Evolutionary conservation across 2,113 vertebrate species (phyloP), one percentile per base, ranked within the genome.

Genomic region (Saguinus midas): DNA sequence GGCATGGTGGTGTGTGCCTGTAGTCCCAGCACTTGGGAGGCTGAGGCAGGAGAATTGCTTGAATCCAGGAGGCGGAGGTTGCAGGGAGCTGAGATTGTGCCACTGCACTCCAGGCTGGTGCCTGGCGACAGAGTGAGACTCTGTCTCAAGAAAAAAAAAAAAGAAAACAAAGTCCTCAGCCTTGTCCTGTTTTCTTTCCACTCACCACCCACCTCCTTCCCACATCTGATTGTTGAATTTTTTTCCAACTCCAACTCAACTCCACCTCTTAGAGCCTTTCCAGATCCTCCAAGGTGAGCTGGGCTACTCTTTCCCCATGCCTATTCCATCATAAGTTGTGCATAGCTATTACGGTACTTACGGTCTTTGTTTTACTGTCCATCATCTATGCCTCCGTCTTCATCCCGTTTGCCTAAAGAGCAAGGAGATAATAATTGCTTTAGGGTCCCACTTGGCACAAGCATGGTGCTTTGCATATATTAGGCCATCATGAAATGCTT

Each of bases 401-500:
- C 91, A 55, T 20, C 76, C 3, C 52, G 72, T 48, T 20, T 72
- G 70, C 81, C 96, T 96, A 72, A 92, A 92, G 82, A 91, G 23
- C 35, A 79, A 75, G 48, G 57, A 92, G 40, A 76, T 6, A 1
- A 43, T 35, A 73, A 6, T 92, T n/a, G 10, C 48, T 35, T 68
- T n/a, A 58, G 57, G 50, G 23, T 57, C 37, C 70, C 29, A 27
- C 61, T 58, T 50, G 4, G 29, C 37, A 64, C 1, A 3, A 20
- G 29, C 6, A 0, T 11, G 8, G 35, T 18, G 35, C 37, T 93
- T 66, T 78, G 66, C 21, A 21, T 27, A 10, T 25, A 37, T 35
- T 12, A 45, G 37, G 50, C 50, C 1, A 5, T 25, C 18, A n/a
- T 4, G 37, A 94, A 58, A 4, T 27, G 29, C 29, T 83, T 1